Percentiles rank a stretch among this genome's conserved stretches.
phyloP scores from a whole-genome alignment of 2,797 vertebrate species.

The Valencia hispanica region DNA sequence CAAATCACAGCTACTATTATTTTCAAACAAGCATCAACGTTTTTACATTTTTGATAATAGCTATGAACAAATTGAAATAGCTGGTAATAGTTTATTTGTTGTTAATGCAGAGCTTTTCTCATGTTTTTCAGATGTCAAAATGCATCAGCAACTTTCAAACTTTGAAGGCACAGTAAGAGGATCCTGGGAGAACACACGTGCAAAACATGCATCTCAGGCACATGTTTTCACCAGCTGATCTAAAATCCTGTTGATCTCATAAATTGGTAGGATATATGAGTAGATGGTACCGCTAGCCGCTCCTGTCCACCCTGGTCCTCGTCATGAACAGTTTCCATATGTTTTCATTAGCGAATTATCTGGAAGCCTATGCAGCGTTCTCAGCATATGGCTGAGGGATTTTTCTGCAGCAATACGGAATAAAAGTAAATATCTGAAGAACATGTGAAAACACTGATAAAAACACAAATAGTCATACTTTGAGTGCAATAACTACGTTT shows the following conservation, averaged over 20 bases:
- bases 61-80: not conserved
- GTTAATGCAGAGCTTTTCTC: not conserved
- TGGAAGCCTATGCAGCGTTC: not conserved
- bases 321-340: not conserved
- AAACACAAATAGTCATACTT: not conserved
- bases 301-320: not conserved
- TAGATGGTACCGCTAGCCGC: not conserved
- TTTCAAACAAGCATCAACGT: conserved; percentile 1
- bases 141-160: not conserved
- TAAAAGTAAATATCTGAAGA: not conserved
- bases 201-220: not conserved
- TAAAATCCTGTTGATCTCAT: not conserved
- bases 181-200: not conserved
- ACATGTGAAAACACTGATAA: not conserved
- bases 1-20: conserved; percentile 19
- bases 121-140: not conserved
- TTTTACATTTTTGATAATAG: not conserved
- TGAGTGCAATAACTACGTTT: not conserved
- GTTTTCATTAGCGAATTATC: not conserved
- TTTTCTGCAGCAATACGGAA: not conserved
- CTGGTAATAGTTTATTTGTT: not conserved
- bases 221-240: not conserved
- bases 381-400: not conserved
- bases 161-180: not conserved
- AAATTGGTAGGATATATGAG: not conserved